These are phyloP conservation scores for Tanytarsus gracilentus DNA, from an alignment of 2,888 invertebrate species.

Conservation along the genomic window DNA sequence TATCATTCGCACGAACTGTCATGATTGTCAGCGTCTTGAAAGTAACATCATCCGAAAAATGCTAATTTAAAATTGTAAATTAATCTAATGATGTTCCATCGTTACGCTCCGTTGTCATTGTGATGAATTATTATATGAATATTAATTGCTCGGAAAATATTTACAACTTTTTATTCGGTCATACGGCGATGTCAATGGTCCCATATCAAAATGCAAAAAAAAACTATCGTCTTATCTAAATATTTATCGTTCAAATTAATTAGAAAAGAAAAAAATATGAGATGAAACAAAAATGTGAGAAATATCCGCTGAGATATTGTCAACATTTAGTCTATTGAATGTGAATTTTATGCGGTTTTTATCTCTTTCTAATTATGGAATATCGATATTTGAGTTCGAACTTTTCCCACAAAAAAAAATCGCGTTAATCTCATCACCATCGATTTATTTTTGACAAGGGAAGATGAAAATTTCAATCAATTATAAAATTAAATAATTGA, in stretches of 20 bases:
- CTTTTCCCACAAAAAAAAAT: too few species aligned
- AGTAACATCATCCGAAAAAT: background rate
- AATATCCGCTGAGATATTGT: slow-evolving; percentile 6
- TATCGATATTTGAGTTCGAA: too few species aligned
- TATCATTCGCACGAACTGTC: too few species aligned
- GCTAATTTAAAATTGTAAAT: slow-evolving; percentile 13
- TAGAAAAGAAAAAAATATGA: slow-evolving; percentile 1
- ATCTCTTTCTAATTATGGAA: too few species aligned
- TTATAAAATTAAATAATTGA: too few species aligned
- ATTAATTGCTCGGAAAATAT: slow-evolving; percentile 26
- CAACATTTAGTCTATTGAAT: background rate
- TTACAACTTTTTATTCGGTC: background rate
- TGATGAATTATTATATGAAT: slow-evolving; percentile 26
- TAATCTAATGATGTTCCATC: slow-evolving; percentile 16
- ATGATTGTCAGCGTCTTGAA: background rate
- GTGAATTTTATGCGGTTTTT: background rate
- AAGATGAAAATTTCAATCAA: too few species aligned
- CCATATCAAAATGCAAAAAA: background rate
- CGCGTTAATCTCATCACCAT: too few species aligned
- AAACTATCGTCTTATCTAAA: slow-evolving; percentile 10
- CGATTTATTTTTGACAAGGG: too few species aligned
- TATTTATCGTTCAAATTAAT: slow-evolving; percentile 21
- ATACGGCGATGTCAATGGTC: background rate
- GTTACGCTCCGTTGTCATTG: slow-evolving; percentile 7
- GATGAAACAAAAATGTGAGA: background rate